These are phyloP conservation scores for Hermaeophaga mercurialis DNA, from an alignment of 2,888 invertebrate genomes.

Conservation along the genomic window DNA sequence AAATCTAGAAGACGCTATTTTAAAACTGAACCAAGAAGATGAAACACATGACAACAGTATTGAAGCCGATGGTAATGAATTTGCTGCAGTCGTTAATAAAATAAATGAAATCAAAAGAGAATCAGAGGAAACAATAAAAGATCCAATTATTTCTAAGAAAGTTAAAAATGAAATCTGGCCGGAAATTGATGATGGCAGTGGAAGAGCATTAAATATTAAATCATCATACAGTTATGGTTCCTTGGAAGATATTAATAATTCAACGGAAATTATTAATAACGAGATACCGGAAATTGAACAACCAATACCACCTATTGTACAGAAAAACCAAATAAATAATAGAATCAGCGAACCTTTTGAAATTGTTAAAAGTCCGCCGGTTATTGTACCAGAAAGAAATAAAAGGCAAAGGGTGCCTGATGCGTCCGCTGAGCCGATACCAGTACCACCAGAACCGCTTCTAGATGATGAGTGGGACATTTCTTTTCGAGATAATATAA, in stretches of 20 bases:
- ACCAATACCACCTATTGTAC: conserved; percentile 11
- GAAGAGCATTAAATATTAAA: conserved; percentile 2
- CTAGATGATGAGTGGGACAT: conserved; percentile 38
- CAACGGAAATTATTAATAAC: not conserved
- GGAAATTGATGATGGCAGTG: conserved; percentile 20
- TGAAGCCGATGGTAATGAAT: conserved; percentile 47
- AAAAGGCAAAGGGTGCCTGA: conserved; percentile 33
- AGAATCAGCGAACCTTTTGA: conserved; percentile 26
- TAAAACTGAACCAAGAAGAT: conserved; percentile 58
- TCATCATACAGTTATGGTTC: not conserved
- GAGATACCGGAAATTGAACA: conserved; percentile 8
- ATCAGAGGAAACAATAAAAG: conserved; percentile 36
- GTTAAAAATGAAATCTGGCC: conserved; percentile 53
- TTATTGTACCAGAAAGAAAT: conserved; percentile 24
- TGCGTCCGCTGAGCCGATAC: conserved; percentile 13
- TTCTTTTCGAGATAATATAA: conserved; percentile 28
- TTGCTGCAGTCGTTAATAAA: conserved; percentile 53
- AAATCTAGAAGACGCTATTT: conserved; percentile 76
- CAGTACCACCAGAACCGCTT: conserved; percentile 17
- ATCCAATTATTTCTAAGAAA: conserved; percentile 33
- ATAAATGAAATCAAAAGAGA: conserved; percentile 54
- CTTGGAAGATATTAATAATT: not conserved
- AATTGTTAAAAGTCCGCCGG: not conserved
- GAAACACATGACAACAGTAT: conserved; percentile 34
- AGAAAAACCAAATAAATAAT: conserved; percentile 19